These are phyloP conservation scores for Cheiracanthium punctorium DNA, from an alignment of 2,888 invertebrate genomes.

Conservation along the genomic window DNA sequence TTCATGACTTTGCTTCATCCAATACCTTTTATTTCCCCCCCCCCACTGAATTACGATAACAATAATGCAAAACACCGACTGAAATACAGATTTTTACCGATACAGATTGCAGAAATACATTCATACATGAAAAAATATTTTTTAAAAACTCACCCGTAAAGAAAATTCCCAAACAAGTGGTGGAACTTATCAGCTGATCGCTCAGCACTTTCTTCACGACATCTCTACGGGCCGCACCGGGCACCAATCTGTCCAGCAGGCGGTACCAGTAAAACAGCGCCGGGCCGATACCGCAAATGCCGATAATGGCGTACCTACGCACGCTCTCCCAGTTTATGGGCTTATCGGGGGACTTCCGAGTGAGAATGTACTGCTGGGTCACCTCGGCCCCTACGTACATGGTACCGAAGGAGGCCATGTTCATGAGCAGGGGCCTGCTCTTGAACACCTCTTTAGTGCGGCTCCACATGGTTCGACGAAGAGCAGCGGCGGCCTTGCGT, in stretches of 20 bases:
- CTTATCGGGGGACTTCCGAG: neutral
- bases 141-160: constrained; percentile 57
- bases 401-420: constrained; percentile 65
- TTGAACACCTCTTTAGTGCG: constrained; percentile 37
- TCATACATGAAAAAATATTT: too few relatives aligned
- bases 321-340: constrained; percentile 45
- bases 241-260: constrained; percentile 78
- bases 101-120: too few relatives aligned
- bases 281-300: constrained; percentile 85
- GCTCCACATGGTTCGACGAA: constrained; percentile 26
- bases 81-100: too few relatives aligned
- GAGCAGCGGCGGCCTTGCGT: neutral
- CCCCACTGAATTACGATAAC: too few relatives aligned
- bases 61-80: too few relatives aligned
- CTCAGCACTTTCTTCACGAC: constrained; percentile 40
- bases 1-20: too few relatives aligned
- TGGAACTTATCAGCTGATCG: constrained; percentile 53
- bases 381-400: constrained; percentile 70
- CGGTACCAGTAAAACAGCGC: constrained; percentile 85
- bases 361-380: constrained; percentile 56
- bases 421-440: constrained; percentile 55
- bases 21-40: too few relatives aligned
- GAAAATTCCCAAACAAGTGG: constrained; percentile 37
- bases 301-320: constrained; percentile 82
- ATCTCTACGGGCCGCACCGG: constrained; percentile 77